phyloP scores from a whole-genome alignment of 1,140 invertebrate species.

The Frieseomelitta varia region DNA sequence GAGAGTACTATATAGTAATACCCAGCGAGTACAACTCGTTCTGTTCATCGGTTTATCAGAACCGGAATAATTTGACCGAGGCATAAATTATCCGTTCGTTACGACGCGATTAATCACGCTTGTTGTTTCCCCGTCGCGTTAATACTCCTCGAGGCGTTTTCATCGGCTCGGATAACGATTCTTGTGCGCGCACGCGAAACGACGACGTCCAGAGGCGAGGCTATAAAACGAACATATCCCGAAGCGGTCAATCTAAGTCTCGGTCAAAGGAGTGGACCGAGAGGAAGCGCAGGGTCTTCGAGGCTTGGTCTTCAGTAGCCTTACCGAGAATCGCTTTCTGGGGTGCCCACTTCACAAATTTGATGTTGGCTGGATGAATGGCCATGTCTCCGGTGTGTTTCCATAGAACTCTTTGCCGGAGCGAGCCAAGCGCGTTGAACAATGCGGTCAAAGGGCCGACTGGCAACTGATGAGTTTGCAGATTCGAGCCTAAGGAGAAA shows the following conservation, averaged over 20 bases:
- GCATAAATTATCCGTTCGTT: not conserved
- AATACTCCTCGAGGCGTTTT: not conserved
- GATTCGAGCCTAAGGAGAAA: constrained; percentile 84
- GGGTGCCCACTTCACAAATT: constrained; percentile 86
- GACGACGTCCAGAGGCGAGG: not conserved
- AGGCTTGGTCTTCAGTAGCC: constrained; percentile 12
- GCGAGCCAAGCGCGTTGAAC: constrained; percentile 82
- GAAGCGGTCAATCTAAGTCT: constrained; percentile 40
- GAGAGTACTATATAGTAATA: not conserved
- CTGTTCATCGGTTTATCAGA: not conserved
- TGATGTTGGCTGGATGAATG: constrained; percentile 83
- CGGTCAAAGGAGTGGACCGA: constrained; percentile 17
- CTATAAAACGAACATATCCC: constrained; percentile 37
- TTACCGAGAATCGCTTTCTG: constrained; percentile 86
- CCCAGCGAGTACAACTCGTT: not conserved
- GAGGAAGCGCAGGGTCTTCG: not conserved
- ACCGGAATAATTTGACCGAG: not conserved
- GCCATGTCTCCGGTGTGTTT: constrained; percentile 82
- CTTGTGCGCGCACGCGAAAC: not conserved
- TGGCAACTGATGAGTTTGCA: constrained; percentile 82
- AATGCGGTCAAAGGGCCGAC: constrained; percentile 73
- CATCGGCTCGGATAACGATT: constrained; percentile 1
- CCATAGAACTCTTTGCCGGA: constrained; percentile 86
- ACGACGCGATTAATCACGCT: not conserved
- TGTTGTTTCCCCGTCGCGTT: not conserved